Percentiles rank a stretch among this genome's conserved stretches.
phyloP scores from a whole-genome alignment of 2,888 invertebrate genomes.

The Caenorhabditis wallacei region DNA sequence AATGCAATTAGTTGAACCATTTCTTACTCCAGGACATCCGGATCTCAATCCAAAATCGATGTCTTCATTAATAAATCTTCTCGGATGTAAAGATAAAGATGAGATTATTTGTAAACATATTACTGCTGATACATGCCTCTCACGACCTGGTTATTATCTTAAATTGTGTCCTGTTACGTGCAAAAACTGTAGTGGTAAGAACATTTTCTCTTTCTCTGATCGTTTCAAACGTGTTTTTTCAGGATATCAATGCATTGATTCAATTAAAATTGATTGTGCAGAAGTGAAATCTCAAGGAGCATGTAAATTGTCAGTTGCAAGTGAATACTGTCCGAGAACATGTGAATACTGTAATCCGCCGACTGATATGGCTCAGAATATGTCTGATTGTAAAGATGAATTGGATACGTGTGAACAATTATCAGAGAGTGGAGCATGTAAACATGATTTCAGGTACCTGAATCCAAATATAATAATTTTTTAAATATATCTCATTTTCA shows the following conservation, averaged over 20 bases:
- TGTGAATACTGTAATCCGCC: constrained; percentile 75
- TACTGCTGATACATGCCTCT: constrained; percentile 73
- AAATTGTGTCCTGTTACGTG: constrained; percentile 78
- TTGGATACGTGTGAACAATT: constrained; percentile 75
- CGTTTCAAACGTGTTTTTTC: background rate
- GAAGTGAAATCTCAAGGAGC: constrained; percentile 72
- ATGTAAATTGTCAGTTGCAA: constrained; percentile 72
- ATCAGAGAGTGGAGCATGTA: constrained; percentile 74
- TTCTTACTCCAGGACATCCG: constrained; percentile 28
- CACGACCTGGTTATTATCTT: constrained; percentile 77
- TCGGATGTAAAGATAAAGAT: constrained; percentile 76
- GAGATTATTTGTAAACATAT: constrained; percentile 73
- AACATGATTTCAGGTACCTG: constrained; percentile 70
- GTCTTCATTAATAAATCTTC: constrained; percentile 45
- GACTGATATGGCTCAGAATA: constrained; percentile 58
- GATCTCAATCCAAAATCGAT: constrained; percentile 44
- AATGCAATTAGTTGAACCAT: constrained; percentile 48
- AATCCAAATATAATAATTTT: background rate
- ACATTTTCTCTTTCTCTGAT: background rate
- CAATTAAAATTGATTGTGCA: constrained; percentile 76
- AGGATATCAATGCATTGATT: constrained; percentile 75
- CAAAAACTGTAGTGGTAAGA: constrained; percentile 74
- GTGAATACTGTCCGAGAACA: constrained; percentile 76
- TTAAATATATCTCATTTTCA: background rate
- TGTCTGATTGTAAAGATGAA: constrained; percentile 74